Evolutionary conservation across 2,113 vertebrate genomes (phyloP).

Genomic region (Melanotaenia duboulayi): DNA sequence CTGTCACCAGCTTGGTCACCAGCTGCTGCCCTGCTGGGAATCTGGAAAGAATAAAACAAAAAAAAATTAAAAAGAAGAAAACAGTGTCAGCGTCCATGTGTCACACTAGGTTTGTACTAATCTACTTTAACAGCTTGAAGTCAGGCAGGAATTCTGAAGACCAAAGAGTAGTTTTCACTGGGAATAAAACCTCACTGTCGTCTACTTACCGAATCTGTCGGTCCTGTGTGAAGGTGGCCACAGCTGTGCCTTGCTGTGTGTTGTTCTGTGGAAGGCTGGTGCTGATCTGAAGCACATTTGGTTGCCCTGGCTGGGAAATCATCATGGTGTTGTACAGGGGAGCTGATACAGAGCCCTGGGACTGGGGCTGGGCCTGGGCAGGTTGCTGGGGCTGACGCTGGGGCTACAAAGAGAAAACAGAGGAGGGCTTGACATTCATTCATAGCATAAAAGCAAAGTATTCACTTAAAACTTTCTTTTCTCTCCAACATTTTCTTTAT

Average conservation of each 20-base stretch:
- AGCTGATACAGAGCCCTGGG: conserved; percentile 84
- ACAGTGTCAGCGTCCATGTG: neutral
- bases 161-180: neutral
- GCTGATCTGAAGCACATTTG: conserved; percentile 92
- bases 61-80: neutral
- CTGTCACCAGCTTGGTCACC: conserved; percentile 94
- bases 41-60: conserved; percentile 73
- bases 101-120: neutral
- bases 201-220: conserved; percentile 88
- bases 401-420: conserved; percentile 29
- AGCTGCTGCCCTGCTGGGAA: conserved; percentile 96
- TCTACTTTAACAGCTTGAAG: neutral
- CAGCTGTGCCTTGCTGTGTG: conserved; percentile 86
- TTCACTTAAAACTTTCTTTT: too few relatives aligned
- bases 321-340: conserved; percentile 97
- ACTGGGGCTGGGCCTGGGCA: conserved; percentile 75
- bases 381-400: conserved; percentile 68
- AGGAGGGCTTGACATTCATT: conserved; percentile 1
- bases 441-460: too few relatives aligned
- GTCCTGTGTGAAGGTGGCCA: conserved; percentile 91
- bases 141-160: neutral
- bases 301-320: conserved; percentile 91
- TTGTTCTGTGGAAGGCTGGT: conserved; percentile 89
- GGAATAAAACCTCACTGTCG: neutral
- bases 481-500: too few relatives aligned